phyloP scores from a whole-genome alignment of 2,888 invertebrate genomes.

The Parnassius smintheus region DNA sequence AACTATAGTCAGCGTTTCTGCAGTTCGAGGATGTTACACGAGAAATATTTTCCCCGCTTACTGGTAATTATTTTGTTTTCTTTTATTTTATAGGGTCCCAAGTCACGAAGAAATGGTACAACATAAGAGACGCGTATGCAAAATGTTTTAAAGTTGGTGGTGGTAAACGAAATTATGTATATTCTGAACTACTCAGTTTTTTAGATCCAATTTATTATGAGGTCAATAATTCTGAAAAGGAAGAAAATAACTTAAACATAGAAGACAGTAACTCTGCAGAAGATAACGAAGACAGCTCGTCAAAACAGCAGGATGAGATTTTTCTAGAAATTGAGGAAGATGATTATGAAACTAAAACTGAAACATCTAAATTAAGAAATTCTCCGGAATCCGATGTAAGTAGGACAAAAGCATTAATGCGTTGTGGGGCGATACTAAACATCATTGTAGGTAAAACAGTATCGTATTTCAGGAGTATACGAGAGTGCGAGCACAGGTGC shows the following conservation, averaged over 20 bases:
- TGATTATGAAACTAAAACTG: neutral
- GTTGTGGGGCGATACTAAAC: no score
- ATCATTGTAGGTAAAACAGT: no score
- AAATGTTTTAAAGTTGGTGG: constrained; percentile 44
- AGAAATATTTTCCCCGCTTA: no score
- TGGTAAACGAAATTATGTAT: constrained; percentile 40
- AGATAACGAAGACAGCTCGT: neutral
- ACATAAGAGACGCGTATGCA: constrained; percentile 50
- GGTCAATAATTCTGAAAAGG: constrained; percentile 34
- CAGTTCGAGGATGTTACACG: no score
- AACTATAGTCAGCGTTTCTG: no score
- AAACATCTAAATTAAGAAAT: neutral
- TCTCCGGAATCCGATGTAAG: constrained; percentile 13
- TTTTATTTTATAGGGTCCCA: constrained; percentile 38
- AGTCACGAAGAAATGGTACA: constrained; percentile 54
- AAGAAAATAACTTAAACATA: neutral
- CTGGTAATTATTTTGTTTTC: neutral
- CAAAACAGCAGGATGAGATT: constrained; percentile 2
- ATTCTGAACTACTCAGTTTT: constrained; percentile 49
- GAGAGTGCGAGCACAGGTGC: no score
- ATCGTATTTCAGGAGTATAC: no score
- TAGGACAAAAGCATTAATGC: neutral
- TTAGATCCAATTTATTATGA: constrained; percentile 40
- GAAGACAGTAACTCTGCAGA: constrained; percentile 29
- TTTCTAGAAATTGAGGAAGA: constrained; percentile 24